Evolutionary conservation across 2,888 invertebrate genomes (phyloP).

Genomic region (Trisateles emortualis): DNA sequence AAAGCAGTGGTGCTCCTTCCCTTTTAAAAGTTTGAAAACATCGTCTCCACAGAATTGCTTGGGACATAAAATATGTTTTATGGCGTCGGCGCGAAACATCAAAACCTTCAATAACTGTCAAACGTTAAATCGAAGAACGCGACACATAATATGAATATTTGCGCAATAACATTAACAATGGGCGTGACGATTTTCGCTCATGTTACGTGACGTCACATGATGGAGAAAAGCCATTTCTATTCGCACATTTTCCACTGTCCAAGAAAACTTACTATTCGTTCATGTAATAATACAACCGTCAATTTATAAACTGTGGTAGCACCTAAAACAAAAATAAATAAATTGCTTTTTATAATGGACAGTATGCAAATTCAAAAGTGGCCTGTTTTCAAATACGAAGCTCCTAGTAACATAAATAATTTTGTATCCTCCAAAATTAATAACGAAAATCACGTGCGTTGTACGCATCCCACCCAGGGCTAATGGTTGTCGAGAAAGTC

Average conservation of each 20-base stretch:
- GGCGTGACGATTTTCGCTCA: constrained; percentile 50
- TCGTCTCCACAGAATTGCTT: constrained; percentile 67
- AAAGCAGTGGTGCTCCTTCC: constrained; percentile 68
- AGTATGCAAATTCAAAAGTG: not conserved
- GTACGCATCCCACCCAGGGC: constrained; percentile 47
- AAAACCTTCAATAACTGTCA: constrained; percentile 76
- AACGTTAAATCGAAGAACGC: constrained; percentile 69
- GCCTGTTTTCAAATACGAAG: not conserved
- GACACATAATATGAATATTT: constrained; percentile 57
- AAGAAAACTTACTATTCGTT: not conserved
- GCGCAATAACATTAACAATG: constrained; percentile 52
- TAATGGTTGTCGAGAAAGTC: constrained; percentile 71
- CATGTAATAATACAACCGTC: no score
- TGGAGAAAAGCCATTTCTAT: constrained; percentile 22
- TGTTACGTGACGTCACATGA: constrained; percentile 19
- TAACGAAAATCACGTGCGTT: constrained; percentile 61
- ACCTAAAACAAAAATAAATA: not conserved
- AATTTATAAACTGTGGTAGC: not conserved
- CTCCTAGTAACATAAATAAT: constrained; percentile 6
- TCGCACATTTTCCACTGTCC: not conserved
- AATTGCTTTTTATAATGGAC: not conserved
- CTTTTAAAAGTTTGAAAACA: constrained; percentile 77
- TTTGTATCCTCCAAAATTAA: constrained; percentile 33
- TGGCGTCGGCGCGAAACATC: constrained; percentile 75
- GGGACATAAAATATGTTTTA: constrained; percentile 84